These are phyloP conservation scores for Barnardius zonarius DNA, from an alignment of 2,113 vertebrate species.

Conservation along the genomic window DNA sequence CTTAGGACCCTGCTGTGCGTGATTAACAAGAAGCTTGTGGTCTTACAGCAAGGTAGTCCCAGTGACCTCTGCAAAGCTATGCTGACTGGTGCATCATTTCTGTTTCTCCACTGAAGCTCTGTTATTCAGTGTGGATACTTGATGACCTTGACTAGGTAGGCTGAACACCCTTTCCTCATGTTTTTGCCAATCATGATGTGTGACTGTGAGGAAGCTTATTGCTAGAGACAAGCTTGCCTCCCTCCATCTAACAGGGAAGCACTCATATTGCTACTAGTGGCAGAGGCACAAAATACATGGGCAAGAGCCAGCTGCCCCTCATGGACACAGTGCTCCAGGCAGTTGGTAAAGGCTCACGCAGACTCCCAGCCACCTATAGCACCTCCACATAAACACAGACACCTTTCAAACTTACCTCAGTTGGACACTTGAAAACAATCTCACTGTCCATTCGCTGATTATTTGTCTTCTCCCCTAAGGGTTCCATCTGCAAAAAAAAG, in stretches of 20 bases:
- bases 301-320: background rate
- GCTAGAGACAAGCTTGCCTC: background rate
- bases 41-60: background rate
- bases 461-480: slow-evolving; percentile 65
- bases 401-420: slow-evolving; percentile 39
- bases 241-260: background rate
- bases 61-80: background rate
- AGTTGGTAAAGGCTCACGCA: background rate
- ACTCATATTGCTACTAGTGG: accelerated
- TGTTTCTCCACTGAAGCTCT: background rate
- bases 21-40: background rate
- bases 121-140: background rate
- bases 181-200: background rate
- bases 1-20: background rate
- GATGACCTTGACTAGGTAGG: background rate
- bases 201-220: background rate
- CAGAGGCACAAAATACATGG: background rate
- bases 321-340: background rate
- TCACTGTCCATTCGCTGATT: background rate
- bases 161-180: background rate
- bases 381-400: background rate
- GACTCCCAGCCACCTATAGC: background rate
- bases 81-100: background rate
- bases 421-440: slow-evolving; percentile 65
- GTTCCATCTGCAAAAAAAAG: slow-evolving; percentile 69